Evolutionary conservation across 2,888 invertebrate species (phyloP).

Genomic region (Ormyrus labotus): DNA sequence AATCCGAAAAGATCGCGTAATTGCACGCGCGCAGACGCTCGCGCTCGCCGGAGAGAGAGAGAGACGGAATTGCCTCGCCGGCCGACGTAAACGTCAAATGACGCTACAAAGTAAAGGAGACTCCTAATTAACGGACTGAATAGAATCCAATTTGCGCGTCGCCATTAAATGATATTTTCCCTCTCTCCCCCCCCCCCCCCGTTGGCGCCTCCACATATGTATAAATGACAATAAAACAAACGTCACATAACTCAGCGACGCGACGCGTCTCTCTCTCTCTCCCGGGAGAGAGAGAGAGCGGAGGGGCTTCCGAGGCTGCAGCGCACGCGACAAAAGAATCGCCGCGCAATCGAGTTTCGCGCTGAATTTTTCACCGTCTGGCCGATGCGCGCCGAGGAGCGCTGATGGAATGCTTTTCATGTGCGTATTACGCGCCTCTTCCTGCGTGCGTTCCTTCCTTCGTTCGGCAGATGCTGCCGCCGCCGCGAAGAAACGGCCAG

Average conservation of each 20-base stretch:
- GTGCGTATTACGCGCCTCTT: slow-evolving; percentile 6
- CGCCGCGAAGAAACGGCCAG: too few species aligned
- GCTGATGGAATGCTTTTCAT: slow-evolving; percentile 36
- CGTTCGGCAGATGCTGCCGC: slow-evolving; percentile 22
- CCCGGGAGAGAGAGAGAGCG: neutral
- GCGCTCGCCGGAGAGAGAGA: too few species aligned
- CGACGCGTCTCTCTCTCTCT: slow-evolving; percentile 4
- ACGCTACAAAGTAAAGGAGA: slow-evolving; percentile 54
- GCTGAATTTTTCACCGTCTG: neutral
- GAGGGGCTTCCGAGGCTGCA: slow-evolving; percentile 1
- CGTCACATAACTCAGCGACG: slow-evolving; percentile 53
- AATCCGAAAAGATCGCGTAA: slow-evolving; percentile 33
- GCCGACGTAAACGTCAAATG: slow-evolving; percentile 46
- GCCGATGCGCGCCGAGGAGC: neutral
- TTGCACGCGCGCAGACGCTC: slow-evolving; percentile 7
- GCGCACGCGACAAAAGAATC: slow-evolving; percentile 47
- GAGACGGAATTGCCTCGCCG: slow-evolving; percentile 2
- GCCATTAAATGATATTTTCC: slow-evolving; percentile 56
- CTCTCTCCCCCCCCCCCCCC: neutral
- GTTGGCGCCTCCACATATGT: slow-evolving; percentile 5
- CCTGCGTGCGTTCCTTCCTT: neutral
- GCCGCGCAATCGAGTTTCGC: slow-evolving; percentile 23
- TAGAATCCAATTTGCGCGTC: slow-evolving; percentile 57
- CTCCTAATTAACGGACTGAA: slow-evolving; percentile 55
- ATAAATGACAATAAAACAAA: slow-evolving; percentile 58